Conservation (phyloP, 2,888 invertebrate species). For the Phania funesta region DNA sequence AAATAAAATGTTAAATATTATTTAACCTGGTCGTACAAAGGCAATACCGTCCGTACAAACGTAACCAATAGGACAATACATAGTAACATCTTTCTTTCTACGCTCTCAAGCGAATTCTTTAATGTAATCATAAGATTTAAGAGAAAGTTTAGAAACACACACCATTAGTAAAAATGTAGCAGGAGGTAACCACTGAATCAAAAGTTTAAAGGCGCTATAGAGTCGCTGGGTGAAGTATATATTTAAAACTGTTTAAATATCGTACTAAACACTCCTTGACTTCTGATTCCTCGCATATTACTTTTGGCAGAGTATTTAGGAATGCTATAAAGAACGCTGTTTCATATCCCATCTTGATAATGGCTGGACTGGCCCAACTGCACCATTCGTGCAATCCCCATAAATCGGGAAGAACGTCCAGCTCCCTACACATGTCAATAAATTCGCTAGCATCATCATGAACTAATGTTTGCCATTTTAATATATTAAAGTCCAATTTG, state of each 20-base stretch:
- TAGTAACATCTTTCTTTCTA: not conserved
- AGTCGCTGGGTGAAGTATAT: not conserved
- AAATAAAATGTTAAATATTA: not conserved
- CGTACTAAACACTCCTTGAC: conserved; percentile 77
- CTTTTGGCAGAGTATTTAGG: conserved; percentile 82
- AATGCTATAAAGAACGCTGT: conserved; percentile 87
- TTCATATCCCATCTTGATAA: conserved; percentile 83
- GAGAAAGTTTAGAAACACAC: not conserved
- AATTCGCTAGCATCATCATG: conserved; percentile 81
- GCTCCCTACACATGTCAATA: conserved; percentile 84
- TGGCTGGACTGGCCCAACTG: conserved; percentile 88
- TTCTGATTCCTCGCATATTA: conserved; percentile 82
- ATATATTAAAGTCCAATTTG: conserved; percentile 74
- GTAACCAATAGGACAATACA: not conserved
- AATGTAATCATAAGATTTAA: not conserved
- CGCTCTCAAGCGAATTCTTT: not conserved
- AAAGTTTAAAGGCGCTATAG: not conserved
- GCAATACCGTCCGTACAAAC: not conserved
- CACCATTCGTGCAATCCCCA: conserved; percentile 90
- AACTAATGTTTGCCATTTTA: conserved; percentile 83
- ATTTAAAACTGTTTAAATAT: not conserved
- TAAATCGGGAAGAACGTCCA: conserved; percentile 88
- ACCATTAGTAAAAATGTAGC: conserved; percentile 71
- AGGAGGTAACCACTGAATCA: not conserved
- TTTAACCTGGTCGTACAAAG: not conserved